Conservation (phyloP, 1,140 invertebrate genomes). For the Drosophila tristis region DNA sequence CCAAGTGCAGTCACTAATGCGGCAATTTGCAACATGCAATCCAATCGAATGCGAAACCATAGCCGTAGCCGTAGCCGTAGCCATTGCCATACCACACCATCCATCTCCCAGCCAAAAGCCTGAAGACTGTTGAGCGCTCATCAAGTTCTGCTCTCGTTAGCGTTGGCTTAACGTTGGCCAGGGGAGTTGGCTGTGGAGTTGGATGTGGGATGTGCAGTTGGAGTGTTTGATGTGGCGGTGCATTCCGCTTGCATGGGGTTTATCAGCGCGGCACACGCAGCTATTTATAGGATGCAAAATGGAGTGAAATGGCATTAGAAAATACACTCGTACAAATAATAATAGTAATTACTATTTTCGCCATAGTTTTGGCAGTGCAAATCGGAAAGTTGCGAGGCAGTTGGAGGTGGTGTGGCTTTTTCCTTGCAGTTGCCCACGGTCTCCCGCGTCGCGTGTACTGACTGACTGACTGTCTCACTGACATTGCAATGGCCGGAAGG, state of each 20-base stretch:
- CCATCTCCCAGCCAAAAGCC: not conserved
- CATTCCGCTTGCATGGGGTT: slow-evolving; percentile 33
- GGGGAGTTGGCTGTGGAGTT: slow-evolving; percentile 7
- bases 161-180: slow-evolving; percentile 59
- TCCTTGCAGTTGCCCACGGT: no score
- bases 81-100: slow-evolving; percentile 18
- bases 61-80: slow-evolving; percentile 1
- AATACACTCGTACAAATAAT: slow-evolving; percentile 61
- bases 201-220: not conserved
- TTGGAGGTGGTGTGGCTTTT: no score
- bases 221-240: slow-evolving; percentile 2
- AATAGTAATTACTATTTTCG: slow-evolving; percentile 72
- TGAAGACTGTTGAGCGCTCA: slow-evolving; percentile 9
- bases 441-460: slow-evolving; percentile 47
- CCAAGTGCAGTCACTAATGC: slow-evolving; percentile 65
- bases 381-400: no score
- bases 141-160: slow-evolving; percentile 79
- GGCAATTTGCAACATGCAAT: slow-evolving; percentile 73
- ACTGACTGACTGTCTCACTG: slow-evolving; percentile 37
- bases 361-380: slow-evolving; percentile 1
- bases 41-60: slow-evolving; percentile 21
- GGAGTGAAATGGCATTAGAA: slow-evolving; percentile 63
- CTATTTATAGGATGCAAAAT: slow-evolving; percentile 48
- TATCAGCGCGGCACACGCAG: slow-evolving; percentile 56
- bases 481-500: slow-evolving; percentile 47